Conservation (phyloP, 2,113 vertebrate genomes). For the Lagopus muta region DNA sequence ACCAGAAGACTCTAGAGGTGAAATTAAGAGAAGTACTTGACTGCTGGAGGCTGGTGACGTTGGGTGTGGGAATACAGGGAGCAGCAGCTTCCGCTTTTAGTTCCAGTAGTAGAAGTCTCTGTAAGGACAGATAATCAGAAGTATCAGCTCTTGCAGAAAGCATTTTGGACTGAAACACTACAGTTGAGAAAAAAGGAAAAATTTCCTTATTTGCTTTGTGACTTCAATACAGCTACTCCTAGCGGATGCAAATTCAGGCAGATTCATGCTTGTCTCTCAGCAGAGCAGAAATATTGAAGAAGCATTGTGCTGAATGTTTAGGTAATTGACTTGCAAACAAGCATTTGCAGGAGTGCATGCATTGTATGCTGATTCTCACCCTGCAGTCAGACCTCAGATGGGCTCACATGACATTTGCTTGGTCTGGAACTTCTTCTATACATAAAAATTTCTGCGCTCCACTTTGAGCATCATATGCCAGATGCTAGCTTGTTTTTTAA, state of each 20-base stretch:
- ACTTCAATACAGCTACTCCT: background rate
- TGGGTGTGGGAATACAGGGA: background rate
- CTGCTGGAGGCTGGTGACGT: background rate
- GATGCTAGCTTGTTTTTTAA: background rate
- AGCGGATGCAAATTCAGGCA: background rate
- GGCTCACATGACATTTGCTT: background rate
- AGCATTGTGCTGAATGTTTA: background rate
- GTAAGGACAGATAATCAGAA: background rate
- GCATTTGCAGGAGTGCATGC: background rate
- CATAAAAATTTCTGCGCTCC: background rate
- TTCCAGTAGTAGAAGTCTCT: background rate
- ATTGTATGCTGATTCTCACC: background rate
- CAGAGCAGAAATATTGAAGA: background rate
- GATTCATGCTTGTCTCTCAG: background rate
- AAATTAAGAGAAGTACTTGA: background rate
- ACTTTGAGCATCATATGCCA: background rate
- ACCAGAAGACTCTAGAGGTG: background rate
- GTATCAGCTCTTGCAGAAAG: background rate
- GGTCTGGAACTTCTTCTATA: background rate
- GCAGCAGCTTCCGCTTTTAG: background rate
- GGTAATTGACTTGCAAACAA: background rate
- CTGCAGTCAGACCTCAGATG: slow-evolving; percentile 18
- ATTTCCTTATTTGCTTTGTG: background rate
- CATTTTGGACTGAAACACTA: background rate
- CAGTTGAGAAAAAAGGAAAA: background rate